Base-by-base conservation (phyloP, 2,888 invertebrate species). In the Panorpa germanica region DNA sequence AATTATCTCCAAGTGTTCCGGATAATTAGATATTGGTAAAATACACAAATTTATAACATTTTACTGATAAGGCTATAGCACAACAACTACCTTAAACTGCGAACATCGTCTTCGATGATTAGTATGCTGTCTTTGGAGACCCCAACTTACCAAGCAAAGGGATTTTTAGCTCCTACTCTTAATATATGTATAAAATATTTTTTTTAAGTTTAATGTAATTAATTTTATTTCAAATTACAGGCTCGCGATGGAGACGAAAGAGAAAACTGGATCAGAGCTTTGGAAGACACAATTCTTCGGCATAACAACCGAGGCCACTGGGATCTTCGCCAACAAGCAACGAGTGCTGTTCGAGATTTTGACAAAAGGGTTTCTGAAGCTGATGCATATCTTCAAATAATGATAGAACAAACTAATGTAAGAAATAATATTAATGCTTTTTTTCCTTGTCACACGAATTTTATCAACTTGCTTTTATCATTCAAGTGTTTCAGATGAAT, bases 211-310 rank as follows among this genome's bases (percentile, higher is more conserved):
- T 33, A 30, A 9, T 11, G 7, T 7, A 32, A 19, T 24, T 11
- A 10, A 18, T 33, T 28, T 24, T 15, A 12, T 14, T 85, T 83
- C 53, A 81, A 81, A 52, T 78, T 85, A 45, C 83, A 98, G 69
- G 95, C 96, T 12, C 68, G 88, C 41, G 90, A 95, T 55, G 77
- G 80, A 9, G 81, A 83, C 31, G 96, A 98, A 51, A 65, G 96
- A 29, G 95, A 96, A 51, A 73, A 78, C 41, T 98, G 98, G 98
- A 85, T 98, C 33, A 71, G 83, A 22, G 83, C 86, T 23, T 59
- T 98, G 36, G 95, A 99, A 55, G 88, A 88, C 50, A 88, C 91
- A 20, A 95, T 96, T 51, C 59, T 77, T 31, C 63, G 85, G 38
- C 90, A 91, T 57, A 73, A 69, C 29, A 67, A 63, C 46, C 61